Evolutionary conservation across 1,140 invertebrate genomes (phyloP).

Genomic region (Theocolax elegans): DNA sequence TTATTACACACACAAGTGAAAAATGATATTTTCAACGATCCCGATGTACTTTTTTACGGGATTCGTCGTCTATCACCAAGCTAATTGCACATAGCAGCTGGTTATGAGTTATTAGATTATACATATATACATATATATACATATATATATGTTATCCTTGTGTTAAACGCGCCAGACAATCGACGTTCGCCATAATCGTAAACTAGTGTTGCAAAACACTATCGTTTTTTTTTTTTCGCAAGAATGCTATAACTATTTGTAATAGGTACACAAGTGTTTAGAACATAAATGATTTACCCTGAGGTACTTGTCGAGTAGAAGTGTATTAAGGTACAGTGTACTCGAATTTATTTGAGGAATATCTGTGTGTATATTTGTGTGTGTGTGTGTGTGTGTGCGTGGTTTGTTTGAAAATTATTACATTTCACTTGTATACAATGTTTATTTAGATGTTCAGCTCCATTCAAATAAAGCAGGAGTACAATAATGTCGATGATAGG

Average conservation of each 20-base stretch:
- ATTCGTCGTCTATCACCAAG: conserved; percentile 14
- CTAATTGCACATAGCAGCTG: conserved; percentile 30
- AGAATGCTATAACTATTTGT: conserved; percentile 15
- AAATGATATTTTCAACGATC: conserved; percentile 9
- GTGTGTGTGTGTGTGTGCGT: no score
- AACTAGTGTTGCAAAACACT: conserved; percentile 26
- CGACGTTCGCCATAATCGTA: conserved; percentile 20
- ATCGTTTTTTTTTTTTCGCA: conserved; percentile 4
- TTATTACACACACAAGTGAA: neutral
- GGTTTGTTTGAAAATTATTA: no score
- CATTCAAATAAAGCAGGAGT: conserved; percentile 65
- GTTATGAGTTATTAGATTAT: no score
- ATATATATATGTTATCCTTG: no score
- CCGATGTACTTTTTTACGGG: conserved; percentile 11
- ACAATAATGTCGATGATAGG: conserved; percentile 56
- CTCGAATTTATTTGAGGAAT: no score
- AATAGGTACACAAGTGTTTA: no score
- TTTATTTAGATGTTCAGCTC: conserved; percentile 65
- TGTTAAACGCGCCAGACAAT: conserved; percentile 9
- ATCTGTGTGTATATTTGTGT: no score
- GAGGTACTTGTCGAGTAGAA: no score
- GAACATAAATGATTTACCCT: no score
- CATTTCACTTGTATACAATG: no score
- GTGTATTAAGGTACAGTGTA: no score
- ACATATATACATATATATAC: no score